Percentiles rank a stretch among this genome's conserved stretches.
Evolutionary conservation across 2,888 invertebrate species (phyloP).

Genomic region (Drosophila multiciliata): DNA sequence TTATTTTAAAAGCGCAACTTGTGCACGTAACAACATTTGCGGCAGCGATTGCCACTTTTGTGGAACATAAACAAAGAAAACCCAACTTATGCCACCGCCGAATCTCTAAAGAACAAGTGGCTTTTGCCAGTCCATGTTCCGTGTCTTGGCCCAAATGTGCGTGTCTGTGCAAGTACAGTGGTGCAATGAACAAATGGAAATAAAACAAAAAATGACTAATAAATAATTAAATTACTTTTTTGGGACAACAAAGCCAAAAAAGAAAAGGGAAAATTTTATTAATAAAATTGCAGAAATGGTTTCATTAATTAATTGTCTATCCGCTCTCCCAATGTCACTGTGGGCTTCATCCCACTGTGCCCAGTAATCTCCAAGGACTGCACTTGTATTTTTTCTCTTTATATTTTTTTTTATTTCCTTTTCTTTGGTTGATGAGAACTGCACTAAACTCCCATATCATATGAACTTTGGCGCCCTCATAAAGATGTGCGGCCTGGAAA

Average conservation of each 20-base stretch:
- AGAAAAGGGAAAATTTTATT: neutral
- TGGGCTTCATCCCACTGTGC: conserved; percentile 37
- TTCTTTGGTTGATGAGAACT: conserved; percentile 20
- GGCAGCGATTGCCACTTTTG: conserved; percentile 75
- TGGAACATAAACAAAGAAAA: conserved; percentile 68
- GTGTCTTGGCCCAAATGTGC: conserved; percentile 26
- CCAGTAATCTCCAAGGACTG: conserved; percentile 41
- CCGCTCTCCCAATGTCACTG: neutral
- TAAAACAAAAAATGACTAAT: neutral
- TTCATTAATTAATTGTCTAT: neutral
- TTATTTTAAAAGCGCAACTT: conserved; percentile 80
- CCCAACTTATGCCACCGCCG: conserved; percentile 24
- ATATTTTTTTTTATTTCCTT: conserved; percentile 6
- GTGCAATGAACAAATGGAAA: neutral
- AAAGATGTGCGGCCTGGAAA: conserved; percentile 64
- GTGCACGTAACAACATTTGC: conserved; percentile 79
- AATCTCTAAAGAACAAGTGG: conserved; percentile 14
- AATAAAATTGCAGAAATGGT: neutral
- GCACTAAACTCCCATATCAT: conserved; percentile 49
- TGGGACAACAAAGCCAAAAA: neutral
- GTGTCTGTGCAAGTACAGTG: conserved; percentile 46
- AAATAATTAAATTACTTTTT: neutral
- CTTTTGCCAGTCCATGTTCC: conserved; percentile 1
- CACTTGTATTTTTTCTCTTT: conserved; percentile 9
- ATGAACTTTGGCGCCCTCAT: conserved; percentile 50